Conservation (phyloP, 2,888 invertebrate genomes). For the Bruchidius siliquastri region DNA sequence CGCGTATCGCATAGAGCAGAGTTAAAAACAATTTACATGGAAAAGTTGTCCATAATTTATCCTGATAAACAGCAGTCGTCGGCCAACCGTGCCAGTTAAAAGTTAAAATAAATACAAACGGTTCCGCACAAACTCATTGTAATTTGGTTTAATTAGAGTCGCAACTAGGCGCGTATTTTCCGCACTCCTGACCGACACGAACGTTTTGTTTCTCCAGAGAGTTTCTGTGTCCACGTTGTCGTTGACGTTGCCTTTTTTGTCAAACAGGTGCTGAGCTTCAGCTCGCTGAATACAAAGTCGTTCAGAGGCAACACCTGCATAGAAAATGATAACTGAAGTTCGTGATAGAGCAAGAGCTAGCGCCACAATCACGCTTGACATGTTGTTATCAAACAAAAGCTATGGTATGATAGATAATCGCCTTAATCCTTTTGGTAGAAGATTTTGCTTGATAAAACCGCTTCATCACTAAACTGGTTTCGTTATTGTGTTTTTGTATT, state of each 20-base stretch:
- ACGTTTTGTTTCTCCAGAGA: neutral
- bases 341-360: too few relatives aligned
- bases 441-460: too few relatives aligned
- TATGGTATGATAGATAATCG: too few relatives aligned
- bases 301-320: too few relatives aligned
- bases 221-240: neutral
- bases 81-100: neutral
- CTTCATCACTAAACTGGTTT: too few relatives aligned
- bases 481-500: too few relatives aligned
- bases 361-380: too few relatives aligned
- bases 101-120: neutral
- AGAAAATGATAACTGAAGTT: too few relatives aligned
- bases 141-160: neutral
- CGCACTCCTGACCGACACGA: neutral
- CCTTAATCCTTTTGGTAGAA: too few relatives aligned
- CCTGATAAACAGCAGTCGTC: neutral
- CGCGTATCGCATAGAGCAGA: neutral
- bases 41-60: neutral
- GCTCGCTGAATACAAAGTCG: neutral
- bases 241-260: neutral
- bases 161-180: neutral
- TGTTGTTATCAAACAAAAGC: too few relatives aligned
- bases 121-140: neutral
- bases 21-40: neutral
- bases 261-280: neutral